Evolutionary conservation across 2,888 invertebrate genomes (phyloP).

Genomic region (Alloscopus bannaensis): DNA sequence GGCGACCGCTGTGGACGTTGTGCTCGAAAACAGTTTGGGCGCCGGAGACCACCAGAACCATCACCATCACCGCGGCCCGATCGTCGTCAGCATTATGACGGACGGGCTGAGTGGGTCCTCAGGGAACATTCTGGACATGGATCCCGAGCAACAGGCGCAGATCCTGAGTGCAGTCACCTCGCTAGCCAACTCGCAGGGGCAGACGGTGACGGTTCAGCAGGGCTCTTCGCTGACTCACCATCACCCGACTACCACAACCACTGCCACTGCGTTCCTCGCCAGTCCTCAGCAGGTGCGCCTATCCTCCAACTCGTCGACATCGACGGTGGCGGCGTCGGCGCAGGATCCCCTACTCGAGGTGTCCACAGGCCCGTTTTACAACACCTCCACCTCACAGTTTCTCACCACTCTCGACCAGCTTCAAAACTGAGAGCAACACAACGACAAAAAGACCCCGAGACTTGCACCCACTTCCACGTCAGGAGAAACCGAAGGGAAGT

Average conservation of each 20-base stretch:
- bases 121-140: constrained; percentile 46
- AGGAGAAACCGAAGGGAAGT: too few species aligned
- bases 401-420: constrained; percentile 42
- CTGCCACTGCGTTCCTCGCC: constrained; percentile 24
- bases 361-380: constrained; percentile 40
- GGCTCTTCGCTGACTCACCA: not conserved
- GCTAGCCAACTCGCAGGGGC: constrained; percentile 40
- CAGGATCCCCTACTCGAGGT: constrained; percentile 49
- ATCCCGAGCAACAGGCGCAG: constrained; percentile 56
- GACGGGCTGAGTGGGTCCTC: constrained; percentile 43
- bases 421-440: constrained; percentile 34
- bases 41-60: constrained; percentile 37
- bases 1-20: constrained; percentile 52
- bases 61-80: constrained; percentile 52
- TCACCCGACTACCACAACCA: not conserved
- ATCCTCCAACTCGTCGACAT: not conserved
- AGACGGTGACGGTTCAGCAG: constrained; percentile 46
- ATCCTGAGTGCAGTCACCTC: constrained; percentile 49
- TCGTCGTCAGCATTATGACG: constrained; percentile 61
- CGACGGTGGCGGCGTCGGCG: not conserved
- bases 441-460: not conserved
- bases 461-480: not conserved
- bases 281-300: constrained; percentile 26
- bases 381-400: constrained; percentile 45
- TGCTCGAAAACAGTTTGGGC: constrained; percentile 44